Percentiles rank a stretch among this genome's conserved stretches.
These are phyloP conservation scores for Callorhinus ursinus DNA, from an alignment of 2,113 vertebrate genomes.

Conservation along the genomic window DNA sequence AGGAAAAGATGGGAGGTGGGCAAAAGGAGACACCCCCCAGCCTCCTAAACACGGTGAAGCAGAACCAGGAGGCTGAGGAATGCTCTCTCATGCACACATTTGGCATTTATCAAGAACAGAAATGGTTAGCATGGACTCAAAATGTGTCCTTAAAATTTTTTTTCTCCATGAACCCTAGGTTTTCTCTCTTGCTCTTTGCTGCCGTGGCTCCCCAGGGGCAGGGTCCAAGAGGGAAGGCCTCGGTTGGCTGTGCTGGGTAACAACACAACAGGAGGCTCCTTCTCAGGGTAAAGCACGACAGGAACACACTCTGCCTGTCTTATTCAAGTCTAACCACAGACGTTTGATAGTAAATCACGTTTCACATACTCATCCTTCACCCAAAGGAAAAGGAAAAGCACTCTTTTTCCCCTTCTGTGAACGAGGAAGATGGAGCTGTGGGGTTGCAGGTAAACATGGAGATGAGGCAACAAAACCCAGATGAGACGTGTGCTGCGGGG, in stretches of 20 bases:
- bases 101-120: background rate
- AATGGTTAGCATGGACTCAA: background rate
- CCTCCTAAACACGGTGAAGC: background rate
- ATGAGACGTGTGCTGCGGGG: fast-evolving
- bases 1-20: background rate
- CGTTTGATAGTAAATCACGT: background rate
- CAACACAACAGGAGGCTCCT: background rate
- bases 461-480: background rate
- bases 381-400: background rate
- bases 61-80: background rate
- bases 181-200: background rate
- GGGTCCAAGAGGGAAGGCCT: fast-evolving
- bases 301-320: background rate
- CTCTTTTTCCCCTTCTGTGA: background rate
- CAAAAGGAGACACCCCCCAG: background rate
- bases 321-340: background rate
- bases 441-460: too few relatives aligned
- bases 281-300: background rate
- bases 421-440: background rate
- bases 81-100: background rate
- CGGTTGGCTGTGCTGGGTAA: background rate
- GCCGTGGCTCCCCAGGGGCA: background rate
- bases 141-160: background rate
- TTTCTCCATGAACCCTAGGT: background rate
- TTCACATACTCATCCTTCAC: background rate